A percentile compares a stretch with the other conserved stretches of the same genome.
Evolutionary conservation across 2,113 vertebrate genomes (phyloP).

Genomic region (Rallus limicola): DNA sequence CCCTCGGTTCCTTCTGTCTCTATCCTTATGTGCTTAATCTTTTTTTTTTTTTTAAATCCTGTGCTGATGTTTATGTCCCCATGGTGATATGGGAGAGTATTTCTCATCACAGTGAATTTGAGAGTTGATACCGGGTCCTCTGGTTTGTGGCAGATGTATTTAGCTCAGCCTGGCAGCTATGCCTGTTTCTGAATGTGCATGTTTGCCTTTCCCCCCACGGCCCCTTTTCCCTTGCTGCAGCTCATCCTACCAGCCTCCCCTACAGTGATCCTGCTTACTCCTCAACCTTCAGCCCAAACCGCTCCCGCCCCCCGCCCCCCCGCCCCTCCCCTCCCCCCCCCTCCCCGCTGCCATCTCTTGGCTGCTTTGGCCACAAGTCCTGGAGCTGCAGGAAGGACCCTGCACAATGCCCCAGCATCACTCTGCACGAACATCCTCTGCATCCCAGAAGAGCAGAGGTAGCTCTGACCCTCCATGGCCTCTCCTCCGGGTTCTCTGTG

Average conservation of each 20-base stretch:
- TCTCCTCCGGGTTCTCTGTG: not conserved
- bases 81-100: not conserved
- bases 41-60: not conserved
- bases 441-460: not conserved
- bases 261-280: not conserved
- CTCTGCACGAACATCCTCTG: not conserved
- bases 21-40: not conserved
- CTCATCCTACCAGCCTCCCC: not conserved
- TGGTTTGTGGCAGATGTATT: not conserved
- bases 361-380: not conserved
- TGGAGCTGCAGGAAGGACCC: not conserved
- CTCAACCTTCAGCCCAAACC: not conserved
- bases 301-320: too few relatives aligned
- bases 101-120: not conserved
- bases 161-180: not conserved
- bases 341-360: not conserved
- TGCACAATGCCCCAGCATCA: fast-evolving
- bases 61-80: not conserved
- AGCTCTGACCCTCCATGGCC: not conserved
- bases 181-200: not conserved
- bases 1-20: not conserved
- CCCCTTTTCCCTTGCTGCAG: not conserved
- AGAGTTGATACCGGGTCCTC: not conserved
- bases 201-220: not conserved
- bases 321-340: fast-evolving